phyloP scores from a whole-genome alignment of 2,888 invertebrate species.

The Caenorhabditis wallacei region DNA sequence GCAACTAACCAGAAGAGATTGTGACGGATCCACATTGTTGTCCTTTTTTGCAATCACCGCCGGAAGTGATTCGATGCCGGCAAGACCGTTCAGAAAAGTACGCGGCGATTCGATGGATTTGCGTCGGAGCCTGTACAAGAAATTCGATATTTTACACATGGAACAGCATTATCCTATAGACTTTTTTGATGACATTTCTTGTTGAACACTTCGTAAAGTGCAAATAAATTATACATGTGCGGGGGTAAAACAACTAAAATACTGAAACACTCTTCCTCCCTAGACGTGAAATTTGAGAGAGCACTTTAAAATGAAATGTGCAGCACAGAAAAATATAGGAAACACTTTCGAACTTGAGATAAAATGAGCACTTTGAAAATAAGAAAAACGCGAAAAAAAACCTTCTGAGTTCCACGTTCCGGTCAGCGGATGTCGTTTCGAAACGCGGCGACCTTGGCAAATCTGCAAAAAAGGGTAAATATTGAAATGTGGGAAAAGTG shows the following conservation, averaged over 20 bases:
- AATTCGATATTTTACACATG: constrained; percentile 10
- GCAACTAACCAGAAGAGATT: constrained; percentile 64
- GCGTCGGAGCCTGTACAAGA: constrained; percentile 54
- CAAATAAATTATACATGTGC: constrained; percentile 49
- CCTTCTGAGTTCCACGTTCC: constrained; percentile 57
- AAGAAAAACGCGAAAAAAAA: constrained; percentile 12
- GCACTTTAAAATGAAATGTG: constrained; percentile 17
- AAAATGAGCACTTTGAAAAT: not conserved
- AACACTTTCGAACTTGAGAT: not conserved
- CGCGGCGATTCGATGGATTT: constrained; percentile 67
- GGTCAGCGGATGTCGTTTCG: constrained; percentile 56
- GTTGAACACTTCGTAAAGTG: constrained; percentile 14
- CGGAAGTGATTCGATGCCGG: constrained; percentile 62
- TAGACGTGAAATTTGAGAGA: constrained; percentile 34
- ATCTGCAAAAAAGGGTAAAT: constrained; percentile 57
- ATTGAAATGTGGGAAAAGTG: constrained; percentile 34
- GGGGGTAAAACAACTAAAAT: constrained; percentile 25
- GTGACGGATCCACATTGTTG: constrained; percentile 44
- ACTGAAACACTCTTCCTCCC: constrained; percentile 3
- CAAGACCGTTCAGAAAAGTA: constrained; percentile 61
- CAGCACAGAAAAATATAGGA: not conserved
- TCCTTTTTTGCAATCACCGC: constrained; percentile 56
- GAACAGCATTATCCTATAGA: not conserved
- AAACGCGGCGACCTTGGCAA: constrained; percentile 65
- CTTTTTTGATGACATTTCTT: not conserved